phyloP scores from a whole-genome alignment of 2,113 vertebrate species.

The Hippocampus comes region DNA sequence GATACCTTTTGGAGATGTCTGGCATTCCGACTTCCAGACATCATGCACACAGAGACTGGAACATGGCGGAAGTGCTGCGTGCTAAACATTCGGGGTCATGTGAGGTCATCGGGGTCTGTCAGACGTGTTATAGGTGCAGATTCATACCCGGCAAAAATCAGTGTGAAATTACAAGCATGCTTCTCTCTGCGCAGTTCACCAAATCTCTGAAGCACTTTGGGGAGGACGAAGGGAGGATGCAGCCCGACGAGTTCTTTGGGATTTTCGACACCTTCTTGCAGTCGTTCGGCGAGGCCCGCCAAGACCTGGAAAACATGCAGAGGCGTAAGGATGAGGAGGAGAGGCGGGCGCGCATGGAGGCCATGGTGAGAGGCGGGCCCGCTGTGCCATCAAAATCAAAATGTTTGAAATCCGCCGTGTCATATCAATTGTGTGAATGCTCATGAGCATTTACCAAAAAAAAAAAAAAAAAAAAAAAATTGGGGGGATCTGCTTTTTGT shows the following conservation, averaged over 20 bases:
- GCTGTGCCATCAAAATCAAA: background rate
- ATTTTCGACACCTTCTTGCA: conserved; percentile 95
- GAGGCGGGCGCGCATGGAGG: conserved; percentile 88
- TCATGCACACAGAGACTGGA: too few species aligned
- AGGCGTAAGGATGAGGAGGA: conserved; percentile 93
- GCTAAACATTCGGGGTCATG: too few species aligned
- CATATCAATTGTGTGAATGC: too few species aligned
- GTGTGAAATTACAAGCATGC: background rate
- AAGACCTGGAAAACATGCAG: conserved; percentile 95
- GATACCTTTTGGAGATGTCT: too few species aligned
- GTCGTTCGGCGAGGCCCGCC: conserved; percentile 88
- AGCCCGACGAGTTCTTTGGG: conserved; percentile 96
- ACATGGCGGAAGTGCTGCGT: too few species aligned
- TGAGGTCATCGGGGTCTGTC: background rate
- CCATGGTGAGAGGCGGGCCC: conserved; percentile 78
- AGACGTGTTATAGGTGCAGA: too few species aligned
- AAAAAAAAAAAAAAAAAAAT: too few species aligned
- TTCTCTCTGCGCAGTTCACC: conserved; percentile 75
- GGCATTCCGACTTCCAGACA: too few species aligned
- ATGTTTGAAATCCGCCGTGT: too few species aligned
- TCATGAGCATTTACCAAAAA: too few species aligned
- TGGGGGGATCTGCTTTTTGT: too few species aligned
- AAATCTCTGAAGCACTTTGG: conserved; percentile 92
- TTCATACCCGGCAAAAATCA: background rate
- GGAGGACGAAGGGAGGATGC: conserved; percentile 85